These are phyloP conservation scores for Silurus lanzhouensis DNA, from an alignment of 2,797 vertebrate genomes.

Conservation along the genomic window DNA sequence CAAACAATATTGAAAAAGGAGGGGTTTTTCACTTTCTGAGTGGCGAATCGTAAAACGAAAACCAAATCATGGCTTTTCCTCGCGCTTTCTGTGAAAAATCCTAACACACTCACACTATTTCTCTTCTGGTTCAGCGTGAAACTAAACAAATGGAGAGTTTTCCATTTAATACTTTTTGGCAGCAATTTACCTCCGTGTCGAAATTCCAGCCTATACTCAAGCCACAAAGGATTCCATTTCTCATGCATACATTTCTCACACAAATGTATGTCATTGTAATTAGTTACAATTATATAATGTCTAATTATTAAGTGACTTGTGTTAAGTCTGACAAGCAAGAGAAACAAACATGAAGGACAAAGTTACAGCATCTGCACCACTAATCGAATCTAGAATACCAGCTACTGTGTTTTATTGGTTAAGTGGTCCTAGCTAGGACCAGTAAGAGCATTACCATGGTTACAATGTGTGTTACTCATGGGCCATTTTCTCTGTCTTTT, in stretches of 20 bases:
- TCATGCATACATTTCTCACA: too few species aligned
- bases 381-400: background rate
- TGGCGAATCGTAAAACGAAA: conserved; percentile 34
- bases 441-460: background rate
- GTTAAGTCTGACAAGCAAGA: background rate
- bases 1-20: conserved; percentile 3
- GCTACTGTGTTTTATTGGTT: background rate
- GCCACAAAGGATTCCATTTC: too few species aligned
- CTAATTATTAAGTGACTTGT: too few species aligned
- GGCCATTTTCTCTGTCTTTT: background rate
- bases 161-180: too few species aligned
- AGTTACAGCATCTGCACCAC: background rate
- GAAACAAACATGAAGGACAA: background rate
- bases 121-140: background rate
- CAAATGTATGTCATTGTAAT: too few species aligned
- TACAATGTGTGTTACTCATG: background rate
- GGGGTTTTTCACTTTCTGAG: background rate
- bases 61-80: conserved; percentile 36
- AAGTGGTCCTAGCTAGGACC: background rate
- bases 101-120: background rate
- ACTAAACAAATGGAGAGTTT: background rate
- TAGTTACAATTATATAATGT: too few species aligned
- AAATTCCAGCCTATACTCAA: background rate
- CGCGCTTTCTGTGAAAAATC: conserved; percentile 22
- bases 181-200: background rate